A percentile compares a stretch with the other conserved stretches of the same genome.
Conservation (phyloP, 2,888 invertebrate species). For the Argynnis bischoffii region DNA sequence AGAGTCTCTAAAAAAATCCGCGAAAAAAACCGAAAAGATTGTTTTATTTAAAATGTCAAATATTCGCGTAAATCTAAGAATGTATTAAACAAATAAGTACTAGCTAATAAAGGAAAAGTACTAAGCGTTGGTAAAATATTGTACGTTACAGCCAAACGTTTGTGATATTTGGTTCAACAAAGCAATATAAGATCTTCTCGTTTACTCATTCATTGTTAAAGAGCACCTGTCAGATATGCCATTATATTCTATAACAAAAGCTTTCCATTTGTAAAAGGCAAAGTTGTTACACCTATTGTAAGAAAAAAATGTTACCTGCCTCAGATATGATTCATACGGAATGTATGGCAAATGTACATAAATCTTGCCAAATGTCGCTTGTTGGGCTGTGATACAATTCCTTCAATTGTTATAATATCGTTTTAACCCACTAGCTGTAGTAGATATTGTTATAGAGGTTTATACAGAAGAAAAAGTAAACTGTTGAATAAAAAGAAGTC, state of each 20-base stretch:
- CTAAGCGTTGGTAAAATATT: too few relatives aligned
- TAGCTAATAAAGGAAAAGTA: too few relatives aligned
- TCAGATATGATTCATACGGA: conserved; percentile 35
- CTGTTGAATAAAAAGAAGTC: too few relatives aligned
- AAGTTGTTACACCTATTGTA: conserved; percentile 31
- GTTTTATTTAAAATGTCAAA: too few relatives aligned
- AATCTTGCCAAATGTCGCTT: conserved; percentile 15
- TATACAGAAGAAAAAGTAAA: too few relatives aligned
- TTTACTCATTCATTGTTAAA: conserved; percentile 22
- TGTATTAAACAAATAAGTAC: too few relatives aligned
- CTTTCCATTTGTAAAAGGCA: conserved; percentile 28
- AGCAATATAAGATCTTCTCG: conserved; percentile 9
- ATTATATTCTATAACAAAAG: conserved; percentile 32
- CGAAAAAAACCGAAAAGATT: too few relatives aligned
- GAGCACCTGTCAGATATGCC: conserved; percentile 29
- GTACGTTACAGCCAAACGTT: too few relatives aligned
- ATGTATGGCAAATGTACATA: conserved; percentile 23
- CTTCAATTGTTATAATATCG: background rate
- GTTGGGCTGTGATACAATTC: conserved; percentile 8
- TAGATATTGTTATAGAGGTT: background rate
- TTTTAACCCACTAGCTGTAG: conserved; percentile 4
- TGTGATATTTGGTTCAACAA: conserved; percentile 2
- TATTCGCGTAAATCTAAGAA: too few relatives aligned
- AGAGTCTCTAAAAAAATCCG: too few relatives aligned
- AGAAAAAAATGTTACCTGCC: conserved; percentile 38